Evolutionary conservation across 2,797 vertebrate genomes (phyloP), one percentile per base, ranked within the genome.

Genomic region (Malurus splendens): DNA sequence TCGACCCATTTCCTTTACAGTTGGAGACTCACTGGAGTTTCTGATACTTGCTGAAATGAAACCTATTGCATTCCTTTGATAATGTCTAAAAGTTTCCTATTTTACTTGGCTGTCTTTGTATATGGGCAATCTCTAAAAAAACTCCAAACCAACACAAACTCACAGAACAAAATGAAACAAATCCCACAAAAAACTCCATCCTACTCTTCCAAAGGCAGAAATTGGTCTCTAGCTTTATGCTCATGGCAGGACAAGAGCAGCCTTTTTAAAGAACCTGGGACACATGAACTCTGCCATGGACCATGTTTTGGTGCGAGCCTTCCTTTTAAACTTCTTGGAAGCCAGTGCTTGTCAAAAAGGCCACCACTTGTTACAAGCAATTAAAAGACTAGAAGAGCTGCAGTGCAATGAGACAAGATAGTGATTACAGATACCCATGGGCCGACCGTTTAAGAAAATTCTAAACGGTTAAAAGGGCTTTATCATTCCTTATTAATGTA

Each of bases 401-500:
- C 4, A 7, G 32, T 20, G 28, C 44, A 33, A 32, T 17, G 51
- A 44, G 59, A 73, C 41, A 18, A 72, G 79, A 17, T n/a, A 28
- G 36, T 1, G 17, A 59, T 30, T 41, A 67, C 73, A 77, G 45
- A 36, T 9, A 48, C 18, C 52, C 73, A 19, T 3, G 36, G 67
- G 68, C 48, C 73, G 56, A 30, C 16, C 60, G 54, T 25, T 94
- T 66, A 82, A 73, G 64, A 56, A 81, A 79, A 75, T 8, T 39
- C 59, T 32, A 3, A 47, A 48, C 1, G 14, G 52, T 42, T 86
- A 54, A 62, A 48, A 75, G 64, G 74, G 45, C 47, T 87, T 66
- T 44, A 70, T 67, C 45, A 36, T 64, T 67, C 56, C 64, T 75
- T 73, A 67, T 56, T 87, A 76, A 93, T 24, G 51, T 67, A 16